A percentile compares a stretch with the other conserved stretches of the same genome.
These are phyloP conservation scores for Dexiosoma caninum DNA, from an alignment of 2,888 invertebrate genomes.

Conservation along the genomic window DNA sequence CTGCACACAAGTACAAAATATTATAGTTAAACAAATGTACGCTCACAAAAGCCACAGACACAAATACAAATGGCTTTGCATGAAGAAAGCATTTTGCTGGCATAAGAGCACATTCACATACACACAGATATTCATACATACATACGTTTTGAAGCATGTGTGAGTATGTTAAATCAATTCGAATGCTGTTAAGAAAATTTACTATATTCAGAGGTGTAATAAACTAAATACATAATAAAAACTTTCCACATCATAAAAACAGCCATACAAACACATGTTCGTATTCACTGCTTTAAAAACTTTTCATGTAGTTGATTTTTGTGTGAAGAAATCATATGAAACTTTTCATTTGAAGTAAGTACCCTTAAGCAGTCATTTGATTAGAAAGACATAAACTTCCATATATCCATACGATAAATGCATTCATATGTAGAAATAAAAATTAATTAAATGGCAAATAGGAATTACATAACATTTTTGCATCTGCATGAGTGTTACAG, in stretches of 20 bases:
- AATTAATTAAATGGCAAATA: no score
- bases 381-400: no score
- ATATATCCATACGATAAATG: no score
- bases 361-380: no score
- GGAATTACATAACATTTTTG: no score
- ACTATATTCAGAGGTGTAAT: slow-evolving; percentile 40
- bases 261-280: not conserved
- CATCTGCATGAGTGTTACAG: no score
- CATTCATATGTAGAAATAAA: no score
- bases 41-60: not conserved
- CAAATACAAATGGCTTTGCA: not conserved
- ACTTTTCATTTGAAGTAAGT: not conserved
- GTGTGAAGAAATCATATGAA: not conserved
- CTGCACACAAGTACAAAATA: not conserved
- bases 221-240: slow-evolving; percentile 30
- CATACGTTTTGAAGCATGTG: not conserved
- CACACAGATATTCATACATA: no score
- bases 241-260: not conserved
- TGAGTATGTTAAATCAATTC: not conserved
- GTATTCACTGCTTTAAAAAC: not conserved
- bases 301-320: not conserved
- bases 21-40: not conserved
- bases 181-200: slow-evolving; percentile 17
- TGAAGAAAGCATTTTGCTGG: no score
- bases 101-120: no score